Evolutionary conservation across 2,113 vertebrate species (phyloP), one percentile per base, ranked within the genome.

Genomic region (Gymnocephalus cernua): DNA sequence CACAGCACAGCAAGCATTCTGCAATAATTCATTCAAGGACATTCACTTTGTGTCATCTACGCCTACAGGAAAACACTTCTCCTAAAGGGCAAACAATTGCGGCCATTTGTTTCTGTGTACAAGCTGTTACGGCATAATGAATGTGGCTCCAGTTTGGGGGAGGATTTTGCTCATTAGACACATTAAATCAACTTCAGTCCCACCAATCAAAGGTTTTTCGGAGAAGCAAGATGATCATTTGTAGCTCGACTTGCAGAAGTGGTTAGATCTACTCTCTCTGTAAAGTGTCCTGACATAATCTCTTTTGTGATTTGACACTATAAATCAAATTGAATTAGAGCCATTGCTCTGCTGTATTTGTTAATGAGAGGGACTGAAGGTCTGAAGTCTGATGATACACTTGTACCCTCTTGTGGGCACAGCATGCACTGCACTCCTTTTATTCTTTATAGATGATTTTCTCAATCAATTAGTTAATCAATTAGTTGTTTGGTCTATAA

Each of bases 11-110:
- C 27, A 27, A 29, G 80, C 53, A 67, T 80, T 72, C 57, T n/a
- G 54, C 74, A 83, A 85, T 83, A 9, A 82, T 73, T 90, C 62
- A 59, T 84, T 84, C 82, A 58, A 29, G 66, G 53, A 65, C 50
- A 35, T 41, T 64, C 51, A 66, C 59, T 51, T 85, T 74, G 50
- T 41, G 57, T 89, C 69, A 76, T 59, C 29, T 6, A 45, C 5
- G 8, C n/a, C 25, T 9, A 41, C 14, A 19, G 27, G 8, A 57
- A 82, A 83, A 75, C 71, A 64, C 44, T 66, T 54, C 56, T 57
- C 38, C 18, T 47, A 86, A 83, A 74, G 76, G 74, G 63, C 78
- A 79, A 90, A 84, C 79, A 69, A 51, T 66, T 64, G 71, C 15
- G 45, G 29, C 41, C 51, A 63, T 84, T 88, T 68, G 72, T 88